Evolutionary conservation across 2,113 vertebrate species (phyloP).

Genomic region (Semnopithecus entellus): DNA sequence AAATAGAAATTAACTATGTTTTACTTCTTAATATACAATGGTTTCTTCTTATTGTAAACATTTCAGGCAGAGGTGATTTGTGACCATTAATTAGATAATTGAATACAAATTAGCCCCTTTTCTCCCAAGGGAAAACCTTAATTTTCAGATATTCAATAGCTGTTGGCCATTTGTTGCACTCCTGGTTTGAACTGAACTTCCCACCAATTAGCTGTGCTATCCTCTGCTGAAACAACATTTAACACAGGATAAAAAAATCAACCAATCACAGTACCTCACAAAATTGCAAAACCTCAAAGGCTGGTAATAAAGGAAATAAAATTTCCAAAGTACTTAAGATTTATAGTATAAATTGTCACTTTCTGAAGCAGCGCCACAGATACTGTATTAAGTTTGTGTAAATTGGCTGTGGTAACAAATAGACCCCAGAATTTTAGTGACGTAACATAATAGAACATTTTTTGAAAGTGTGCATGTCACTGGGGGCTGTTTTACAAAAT

Average conservation of each 20-base stretch:
- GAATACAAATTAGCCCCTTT: conserved; percentile 33
- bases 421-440: background rate
- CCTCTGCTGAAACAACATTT: background rate
- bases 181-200: background rate
- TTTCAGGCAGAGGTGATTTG: conserved; percentile 35
- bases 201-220: background rate
- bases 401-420: background rate
- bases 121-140: background rate
- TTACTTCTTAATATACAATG: background rate
- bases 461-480: rapidly evolving
- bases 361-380: background rate
- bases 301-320: background rate
- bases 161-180: background rate
- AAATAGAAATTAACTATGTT: conserved; percentile 43
- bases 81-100: conserved; percentile 49
- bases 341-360: background rate
- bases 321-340: background rate
- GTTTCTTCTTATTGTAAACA: background rate
- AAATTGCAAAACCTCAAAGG: background rate
- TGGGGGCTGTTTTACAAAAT: background rate
- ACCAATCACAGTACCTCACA: background rate
- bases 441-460: background rate
- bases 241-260: background rate
- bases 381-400: background rate
- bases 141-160: conserved; percentile 37